Evolutionary conservation across 2,113 vertebrate genomes (phyloP), one percentile per base, ranked within the genome.

Genomic region (Upupa epops): DNA sequence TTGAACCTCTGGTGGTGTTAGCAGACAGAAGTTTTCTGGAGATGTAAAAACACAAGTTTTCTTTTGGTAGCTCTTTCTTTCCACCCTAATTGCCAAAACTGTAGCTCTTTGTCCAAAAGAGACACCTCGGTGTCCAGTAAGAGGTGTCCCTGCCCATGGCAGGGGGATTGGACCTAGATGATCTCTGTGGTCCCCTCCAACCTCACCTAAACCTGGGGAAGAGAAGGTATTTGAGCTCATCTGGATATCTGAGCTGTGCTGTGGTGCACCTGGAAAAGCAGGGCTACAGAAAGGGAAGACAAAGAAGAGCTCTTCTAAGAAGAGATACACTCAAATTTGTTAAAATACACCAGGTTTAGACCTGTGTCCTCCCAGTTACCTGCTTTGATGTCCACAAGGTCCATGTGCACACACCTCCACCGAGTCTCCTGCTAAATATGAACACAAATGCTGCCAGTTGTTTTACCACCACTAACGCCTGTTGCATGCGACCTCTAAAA

Each of bases 141-240:
- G n/a, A n/a, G n/a, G n/a, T n/a, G n/a, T n/a, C n/a, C n/a, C n/a
- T n/a, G n/a, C n/a, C n/a, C n/a, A n/a, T n/a, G n/a, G n/a, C n/a
- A n/a, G n/a, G n/a, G n/a, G n/a, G n/a, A n/a, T n/a, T n/a, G n/a
- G n/a, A n/a, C n/a, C n/a, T n/a, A n/a, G n/a, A n/a, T n/a, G n/a
- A n/a, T n/a, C n/a, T n/a, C n/a, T n/a, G n/a, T n/a, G n/a, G n/a
- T n/a, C n/a, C n/a, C n/a, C n/a, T n/a, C n/a, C n/a, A n/a, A n/a
- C n/a, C n/a, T n/a, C n/a, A n/a, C n/a, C n/a, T n/a, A n/a, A n/a
- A 64, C 20, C 22, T 17, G 12, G 17, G 19, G 69, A 73, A 80
- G 28, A 69, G n/a, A 61, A 82, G 31, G 26, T 0, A 0, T 12
- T 17, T 32, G 34, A 51, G 28, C 22, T 32, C 2, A 1, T 46